A percentile compares a stretch with the other conserved stretches of the same genome.
These are phyloP conservation scores for Penaeus japonicus DNA, from an alignment of 1,140 invertebrate genomes.

Conservation along the genomic window DNA sequence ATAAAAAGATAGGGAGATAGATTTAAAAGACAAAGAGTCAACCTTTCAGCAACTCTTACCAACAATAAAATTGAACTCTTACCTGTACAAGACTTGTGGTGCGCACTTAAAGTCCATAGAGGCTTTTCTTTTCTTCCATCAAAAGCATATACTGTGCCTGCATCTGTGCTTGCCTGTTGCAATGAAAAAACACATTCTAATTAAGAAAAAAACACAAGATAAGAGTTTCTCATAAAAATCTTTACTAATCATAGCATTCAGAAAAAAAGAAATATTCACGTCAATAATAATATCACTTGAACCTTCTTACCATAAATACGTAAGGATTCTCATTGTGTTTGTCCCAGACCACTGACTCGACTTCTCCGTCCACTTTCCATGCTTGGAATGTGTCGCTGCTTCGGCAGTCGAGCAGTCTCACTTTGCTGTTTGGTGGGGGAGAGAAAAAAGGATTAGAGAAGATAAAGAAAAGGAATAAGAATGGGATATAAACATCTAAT, in stretches of 20 bases:
- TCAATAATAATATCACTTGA: neutral
- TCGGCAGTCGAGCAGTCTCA: conserved; percentile 82
- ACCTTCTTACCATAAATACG: conserved; percentile 40
- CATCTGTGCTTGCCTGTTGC: conserved; percentile 77
- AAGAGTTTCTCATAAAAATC: conserved; percentile 63
- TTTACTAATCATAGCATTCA: too few species aligned
- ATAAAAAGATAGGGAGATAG: neutral
- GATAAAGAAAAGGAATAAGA: too few species aligned
- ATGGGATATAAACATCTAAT: too few species aligned
- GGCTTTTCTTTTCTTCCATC: conserved; percentile 77
- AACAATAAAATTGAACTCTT: conserved; percentile 8
- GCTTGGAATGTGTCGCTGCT: conserved; percentile 70
- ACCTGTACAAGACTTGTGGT: conserved; percentile 83
- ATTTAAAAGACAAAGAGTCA: neutral
- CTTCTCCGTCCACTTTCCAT: conserved; percentile 81
- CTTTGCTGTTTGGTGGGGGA: conserved; percentile 64
- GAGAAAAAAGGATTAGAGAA: too few species aligned
- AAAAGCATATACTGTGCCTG: conserved; percentile 80
- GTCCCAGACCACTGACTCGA: conserved; percentile 91
- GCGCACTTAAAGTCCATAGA: conserved; percentile 80
- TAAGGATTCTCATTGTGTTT: conserved; percentile 66
- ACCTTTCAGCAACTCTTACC: too few species aligned
- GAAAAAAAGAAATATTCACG: too few species aligned
- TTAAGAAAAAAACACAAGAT: conserved; percentile 71
- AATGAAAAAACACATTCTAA: conserved; percentile 54